phyloP scores from a whole-genome alignment of 2,113 vertebrate genomes.

The Phrynocephalus versicolor region DNA sequence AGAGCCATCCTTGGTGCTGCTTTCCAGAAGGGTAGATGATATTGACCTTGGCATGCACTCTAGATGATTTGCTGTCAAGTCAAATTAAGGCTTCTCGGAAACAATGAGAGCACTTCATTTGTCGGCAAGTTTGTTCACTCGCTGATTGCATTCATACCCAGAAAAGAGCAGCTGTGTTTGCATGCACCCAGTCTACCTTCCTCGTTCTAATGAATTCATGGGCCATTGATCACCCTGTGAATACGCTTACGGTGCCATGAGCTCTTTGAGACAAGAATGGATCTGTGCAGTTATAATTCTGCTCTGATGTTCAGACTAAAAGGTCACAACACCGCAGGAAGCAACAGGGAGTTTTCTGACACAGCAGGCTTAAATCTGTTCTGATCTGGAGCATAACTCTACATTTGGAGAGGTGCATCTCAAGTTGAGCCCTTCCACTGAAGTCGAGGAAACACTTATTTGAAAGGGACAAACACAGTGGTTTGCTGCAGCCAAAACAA shows the following conservation, averaged over 20 bases:
- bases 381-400: background rate
- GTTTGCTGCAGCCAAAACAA: background rate
- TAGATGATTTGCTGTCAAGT: background rate
- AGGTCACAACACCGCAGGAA: background rate
- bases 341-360: background rate
- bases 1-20: background rate
- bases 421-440: background rate
- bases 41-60: background rate
- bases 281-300: conserved; percentile 8
- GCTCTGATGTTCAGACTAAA: background rate
- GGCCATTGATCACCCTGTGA: background rate
- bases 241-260: background rate
- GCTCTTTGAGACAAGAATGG: background rate
- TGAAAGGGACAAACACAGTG: background rate
- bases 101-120: conserved; percentile 9
- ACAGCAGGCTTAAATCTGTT: background rate
- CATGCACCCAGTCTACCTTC: background rate
- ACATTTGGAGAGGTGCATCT: background rate
- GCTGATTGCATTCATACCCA: background rate
- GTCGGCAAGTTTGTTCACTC: conserved; percentile 3
- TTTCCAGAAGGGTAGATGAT: background rate
- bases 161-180: conserved; percentile 38
- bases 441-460: background rate
- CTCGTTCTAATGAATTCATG: conserved; percentile 11
- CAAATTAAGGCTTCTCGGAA: conserved; percentile 20